Evolutionary conservation across 2,797 vertebrate species (phyloP).

Genomic region (Arrhamphus sclerolepis): DNA sequence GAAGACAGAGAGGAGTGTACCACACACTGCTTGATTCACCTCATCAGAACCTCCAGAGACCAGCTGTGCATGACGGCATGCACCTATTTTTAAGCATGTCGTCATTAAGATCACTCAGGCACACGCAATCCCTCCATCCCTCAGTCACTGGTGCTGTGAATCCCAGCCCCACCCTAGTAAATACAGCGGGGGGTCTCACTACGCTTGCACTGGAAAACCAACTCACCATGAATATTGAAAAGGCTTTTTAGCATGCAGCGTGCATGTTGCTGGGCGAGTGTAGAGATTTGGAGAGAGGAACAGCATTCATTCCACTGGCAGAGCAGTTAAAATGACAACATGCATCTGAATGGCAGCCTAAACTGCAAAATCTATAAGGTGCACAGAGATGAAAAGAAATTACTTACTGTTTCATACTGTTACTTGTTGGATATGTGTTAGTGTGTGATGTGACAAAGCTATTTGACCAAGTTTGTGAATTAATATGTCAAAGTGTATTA

Average conservation of each 20-base stretch:
- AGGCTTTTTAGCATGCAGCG: constrained; percentile 53
- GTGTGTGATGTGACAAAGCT: background rate
- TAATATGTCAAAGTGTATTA: background rate
- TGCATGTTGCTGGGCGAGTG: constrained; percentile 25
- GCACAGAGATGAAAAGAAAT: constrained; percentile 19
- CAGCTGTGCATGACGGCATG: constrained; percentile 61
- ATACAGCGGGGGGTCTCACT: constrained; percentile 49
- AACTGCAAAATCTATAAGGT: constrained; percentile 27
- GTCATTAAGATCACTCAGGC: constrained; percentile 57
- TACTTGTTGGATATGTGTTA: background rate
- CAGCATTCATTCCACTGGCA: constrained; percentile 13
- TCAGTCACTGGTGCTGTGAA: constrained; percentile 16
- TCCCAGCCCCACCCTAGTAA: constrained; percentile 42
- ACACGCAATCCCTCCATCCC: constrained; percentile 14
- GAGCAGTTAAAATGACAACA: constrained; percentile 33
- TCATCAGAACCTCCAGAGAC: constrained; percentile 43
- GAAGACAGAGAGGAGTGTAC: constrained; percentile 16
- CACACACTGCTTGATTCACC: constrained; percentile 28
- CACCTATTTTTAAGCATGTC: constrained; percentile 78
- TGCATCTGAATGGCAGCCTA: constrained; percentile 30
- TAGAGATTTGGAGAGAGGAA: constrained; percentile 33
- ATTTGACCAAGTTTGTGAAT: background rate
- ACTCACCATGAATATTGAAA: constrained; percentile 71
- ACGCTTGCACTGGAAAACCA: constrained; percentile 41
- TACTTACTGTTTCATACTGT: constrained; percentile 12